phyloP scores from a whole-genome alignment of 2,113 vertebrate genomes.

The Nothobranchius kuhntae region DNA sequence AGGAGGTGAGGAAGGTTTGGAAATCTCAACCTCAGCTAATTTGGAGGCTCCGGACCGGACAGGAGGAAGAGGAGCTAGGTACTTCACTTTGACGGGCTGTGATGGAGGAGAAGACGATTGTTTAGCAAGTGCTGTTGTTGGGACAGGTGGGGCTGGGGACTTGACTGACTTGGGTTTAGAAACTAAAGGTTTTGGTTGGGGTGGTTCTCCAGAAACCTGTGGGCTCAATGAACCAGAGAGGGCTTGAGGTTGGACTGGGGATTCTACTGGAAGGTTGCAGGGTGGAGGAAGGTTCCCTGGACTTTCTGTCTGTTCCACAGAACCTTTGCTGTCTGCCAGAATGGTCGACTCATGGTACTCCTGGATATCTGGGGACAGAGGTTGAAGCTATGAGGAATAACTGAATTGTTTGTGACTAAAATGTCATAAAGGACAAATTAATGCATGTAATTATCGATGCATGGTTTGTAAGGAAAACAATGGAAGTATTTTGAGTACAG shows the following conservation, averaged over 20 bases:
- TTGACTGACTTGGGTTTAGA: conserved; percentile 58
- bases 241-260: conserved; percentile 3
- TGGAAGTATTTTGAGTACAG: too few species aligned
- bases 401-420: neutral
- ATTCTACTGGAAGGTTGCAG: conserved; percentile 9
- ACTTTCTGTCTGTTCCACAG: conserved; percentile 8
- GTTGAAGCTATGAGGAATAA: neutral
- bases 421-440: neutral
- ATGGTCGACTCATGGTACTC: conserved; percentile 73
- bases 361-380: conserved; percentile 66
- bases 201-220: conserved; percentile 2
- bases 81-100: conserved; percentile 50
- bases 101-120: conserved; percentile 7
- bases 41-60: conserved; percentile 21
- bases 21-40: neutral
- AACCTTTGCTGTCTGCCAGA: conserved; percentile 33
- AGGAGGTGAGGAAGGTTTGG: conserved; percentile 30
- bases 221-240: conserved; percentile 5
- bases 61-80: conserved; percentile 62
- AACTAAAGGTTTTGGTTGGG: conserved; percentile 17
- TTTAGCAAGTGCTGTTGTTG: conserved; percentile 17
- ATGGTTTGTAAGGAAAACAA: neutral
- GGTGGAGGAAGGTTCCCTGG: neutral
- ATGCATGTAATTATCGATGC: too few species aligned
- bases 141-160: conserved; percentile 50